phyloP scores from a whole-genome alignment of 2,888 invertebrate genomes.

The Orthosia gracilis region DNA sequence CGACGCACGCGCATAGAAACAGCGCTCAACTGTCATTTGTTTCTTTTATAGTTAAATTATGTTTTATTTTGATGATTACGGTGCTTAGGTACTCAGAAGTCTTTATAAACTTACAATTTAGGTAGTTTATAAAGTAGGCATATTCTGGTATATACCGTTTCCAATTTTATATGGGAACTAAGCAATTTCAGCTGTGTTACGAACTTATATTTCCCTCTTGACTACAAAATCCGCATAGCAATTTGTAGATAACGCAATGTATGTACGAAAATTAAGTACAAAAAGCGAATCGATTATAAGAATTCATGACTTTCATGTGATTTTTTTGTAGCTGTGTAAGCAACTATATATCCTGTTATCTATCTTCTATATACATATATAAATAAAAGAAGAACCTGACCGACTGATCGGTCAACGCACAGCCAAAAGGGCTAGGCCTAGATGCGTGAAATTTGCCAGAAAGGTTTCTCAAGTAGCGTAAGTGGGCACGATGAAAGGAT shows the following conservation, averaged over 20 bases:
- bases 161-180: background rate
- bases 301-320: slow-evolving; percentile 20
- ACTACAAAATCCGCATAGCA: slow-evolving; percentile 20
- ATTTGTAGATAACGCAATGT: slow-evolving; percentile 21
- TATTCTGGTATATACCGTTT: too few species aligned
- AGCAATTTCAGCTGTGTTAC: background rate
- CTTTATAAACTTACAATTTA: background rate
- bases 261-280: background rate
- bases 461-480: too few species aligned
- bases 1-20: slow-evolving; percentile 49
- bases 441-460: too few species aligned
- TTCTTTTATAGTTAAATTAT: slow-evolving; percentile 21
- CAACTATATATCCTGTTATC: background rate
- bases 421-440: too few species aligned
- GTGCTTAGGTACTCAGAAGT: background rate
- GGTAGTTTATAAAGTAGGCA: background rate
- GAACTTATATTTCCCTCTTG: slow-evolving; percentile 9
- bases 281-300: slow-evolving; percentile 3
- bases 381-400: too few species aligned
- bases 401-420: too few species aligned
- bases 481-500: too few species aligned
- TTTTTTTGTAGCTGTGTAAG: background rate
- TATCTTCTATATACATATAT: too few species aligned
- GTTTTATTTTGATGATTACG: slow-evolving; percentile 5
- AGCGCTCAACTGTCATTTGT: slow-evolving; percentile 29